These are phyloP conservation scores for Babyrousa celebensis DNA, from an alignment of 2,797 vertebrate species.

Conservation along the genomic window DNA sequence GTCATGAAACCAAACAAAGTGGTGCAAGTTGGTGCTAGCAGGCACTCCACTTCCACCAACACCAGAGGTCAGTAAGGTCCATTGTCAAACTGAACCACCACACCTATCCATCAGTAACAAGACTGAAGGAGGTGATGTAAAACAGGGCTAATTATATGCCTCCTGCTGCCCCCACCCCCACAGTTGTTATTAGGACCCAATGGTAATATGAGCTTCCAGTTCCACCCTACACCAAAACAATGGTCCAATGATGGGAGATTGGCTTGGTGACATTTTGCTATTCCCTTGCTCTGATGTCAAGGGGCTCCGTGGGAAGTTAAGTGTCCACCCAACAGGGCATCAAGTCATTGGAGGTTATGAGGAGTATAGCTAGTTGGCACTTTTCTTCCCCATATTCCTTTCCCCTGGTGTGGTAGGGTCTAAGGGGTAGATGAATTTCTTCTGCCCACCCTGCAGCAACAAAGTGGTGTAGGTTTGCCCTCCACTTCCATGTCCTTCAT, in stretches of 20 bases:
- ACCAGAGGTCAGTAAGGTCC: not conserved
- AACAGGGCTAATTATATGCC: not conserved
- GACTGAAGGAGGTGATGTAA: not conserved
- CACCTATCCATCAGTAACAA: not conserved
- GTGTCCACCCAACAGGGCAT: not conserved
- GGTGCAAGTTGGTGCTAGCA: not conserved
- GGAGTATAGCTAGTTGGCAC: not conserved
- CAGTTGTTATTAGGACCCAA: not conserved
- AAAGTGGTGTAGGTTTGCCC: not conserved
- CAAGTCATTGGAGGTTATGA: not conserved
- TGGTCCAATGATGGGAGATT: not conserved
- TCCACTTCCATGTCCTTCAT: not conserved
- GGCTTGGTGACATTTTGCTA: not conserved
- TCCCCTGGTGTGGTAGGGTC: not conserved
- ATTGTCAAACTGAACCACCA: not conserved
- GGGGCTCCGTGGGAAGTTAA: not conserved
- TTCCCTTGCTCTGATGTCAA: not conserved
- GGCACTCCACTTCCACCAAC: not conserved
- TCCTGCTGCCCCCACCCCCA: not conserved
- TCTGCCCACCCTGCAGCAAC: not conserved
- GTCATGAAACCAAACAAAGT: not conserved
- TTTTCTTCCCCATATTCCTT: not conserved
- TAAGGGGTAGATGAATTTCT: not conserved
- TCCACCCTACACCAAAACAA: not conserved
- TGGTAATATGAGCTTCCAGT: not conserved